These are phyloP conservation scores for Rhea pennata DNA, from an alignment of 2,113 vertebrate species.

Conservation along the genomic window DNA sequence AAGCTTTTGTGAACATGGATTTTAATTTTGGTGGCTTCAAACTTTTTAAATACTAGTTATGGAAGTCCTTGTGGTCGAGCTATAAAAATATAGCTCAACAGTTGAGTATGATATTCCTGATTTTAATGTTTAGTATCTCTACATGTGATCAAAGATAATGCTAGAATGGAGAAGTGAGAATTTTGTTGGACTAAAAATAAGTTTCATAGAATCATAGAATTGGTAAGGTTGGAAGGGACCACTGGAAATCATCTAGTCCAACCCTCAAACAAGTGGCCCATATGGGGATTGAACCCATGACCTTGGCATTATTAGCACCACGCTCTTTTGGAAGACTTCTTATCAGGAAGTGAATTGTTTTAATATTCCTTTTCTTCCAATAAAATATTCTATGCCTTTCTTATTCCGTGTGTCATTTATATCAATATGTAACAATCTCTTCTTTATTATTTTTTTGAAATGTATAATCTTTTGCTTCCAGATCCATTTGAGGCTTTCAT, in stretches of 20 bases:
- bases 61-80: not conserved
- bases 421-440: not conserved
- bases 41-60: not conserved
- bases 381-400: not conserved
- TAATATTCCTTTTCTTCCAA: slow-evolving; percentile 1
- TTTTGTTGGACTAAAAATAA: not conserved
- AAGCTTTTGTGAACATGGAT: not conserved
- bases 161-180: not conserved
- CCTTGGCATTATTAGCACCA: too few relatives aligned
- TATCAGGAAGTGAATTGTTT: slow-evolving; percentile 14
- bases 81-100: not conserved
- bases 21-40: not conserved
- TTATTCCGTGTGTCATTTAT: not conserved
- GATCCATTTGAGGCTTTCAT: slow-evolving; percentile 99
- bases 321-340: not conserved
- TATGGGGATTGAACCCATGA: too few relatives aligned
- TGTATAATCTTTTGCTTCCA: slow-evolving; percentile 72
- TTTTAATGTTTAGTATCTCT: not conserved
- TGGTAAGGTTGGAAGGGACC: too few relatives aligned
- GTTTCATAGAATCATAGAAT: not conserved
- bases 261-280: too few relatives aligned
- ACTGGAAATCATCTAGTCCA: too few relatives aligned
- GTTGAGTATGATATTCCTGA: not conserved
- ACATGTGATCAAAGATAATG: not conserved
- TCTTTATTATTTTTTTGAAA: slow-evolving; percentile 14